phyloP scores from a whole-genome alignment of 2,888 invertebrate species.

The Adelphocoris suturalis region DNA sequence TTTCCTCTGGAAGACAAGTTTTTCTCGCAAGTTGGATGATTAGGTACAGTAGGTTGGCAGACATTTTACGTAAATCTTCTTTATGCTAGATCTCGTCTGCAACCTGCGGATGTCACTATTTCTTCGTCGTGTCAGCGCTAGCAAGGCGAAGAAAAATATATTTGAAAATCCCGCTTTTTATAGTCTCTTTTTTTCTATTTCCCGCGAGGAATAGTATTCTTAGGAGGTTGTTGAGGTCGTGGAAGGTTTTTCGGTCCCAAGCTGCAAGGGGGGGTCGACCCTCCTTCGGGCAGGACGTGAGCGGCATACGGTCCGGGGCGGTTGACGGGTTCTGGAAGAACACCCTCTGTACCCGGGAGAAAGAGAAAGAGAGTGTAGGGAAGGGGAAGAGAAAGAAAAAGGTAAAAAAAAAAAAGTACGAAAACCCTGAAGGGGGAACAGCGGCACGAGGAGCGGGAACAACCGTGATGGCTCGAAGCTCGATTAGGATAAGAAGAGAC shows the following conservation, averaged over 20 bases:
- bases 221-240: conserved; percentile 55
- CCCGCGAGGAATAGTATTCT: conserved; percentile 35
- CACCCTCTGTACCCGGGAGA: background rate
- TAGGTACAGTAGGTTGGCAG: background rate
- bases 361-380: background rate
- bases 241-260: conserved; percentile 46
- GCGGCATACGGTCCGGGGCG: conserved; percentile 14
- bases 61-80: background rate
- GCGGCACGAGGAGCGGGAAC: background rate
- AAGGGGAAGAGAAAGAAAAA: no score
- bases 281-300: conserved; percentile 37
- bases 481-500: conserved; percentile 59
- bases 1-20: no score
- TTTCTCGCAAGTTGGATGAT: background rate
- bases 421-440: background rate
- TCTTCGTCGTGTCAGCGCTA: background rate
- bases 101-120: background rate
- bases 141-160: background rate
- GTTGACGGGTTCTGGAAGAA: conserved; percentile 10
- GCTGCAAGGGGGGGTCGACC: background rate
- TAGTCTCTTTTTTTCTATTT: background rate
- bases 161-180: background rate
- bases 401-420: background rate
- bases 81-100: background rate
- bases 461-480: conserved; percentile 45